Percentiles rank a stretch among this genome's conserved stretches.
phyloP scores from a whole-genome alignment of 2,797 vertebrate species.

The Distichodus sexfasciatus region DNA sequence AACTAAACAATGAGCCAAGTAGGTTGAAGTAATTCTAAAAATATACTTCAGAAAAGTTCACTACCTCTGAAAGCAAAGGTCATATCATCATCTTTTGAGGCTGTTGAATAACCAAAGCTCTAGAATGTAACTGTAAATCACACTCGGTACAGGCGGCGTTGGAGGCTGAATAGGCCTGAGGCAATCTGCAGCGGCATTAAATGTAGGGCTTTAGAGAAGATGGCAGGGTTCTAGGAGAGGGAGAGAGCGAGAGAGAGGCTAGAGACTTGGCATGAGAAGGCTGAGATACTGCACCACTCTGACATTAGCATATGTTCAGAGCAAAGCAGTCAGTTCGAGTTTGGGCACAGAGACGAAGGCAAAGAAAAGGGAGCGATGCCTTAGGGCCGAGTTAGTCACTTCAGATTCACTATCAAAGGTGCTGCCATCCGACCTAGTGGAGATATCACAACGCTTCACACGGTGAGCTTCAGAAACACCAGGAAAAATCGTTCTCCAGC shows the following conservation, averaged over 20 bases:
- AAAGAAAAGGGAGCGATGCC: constrained; percentile 4
- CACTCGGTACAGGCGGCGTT: neutral
- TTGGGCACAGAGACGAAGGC: constrained; percentile 10
- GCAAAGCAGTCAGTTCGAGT: constrained; percentile 19
- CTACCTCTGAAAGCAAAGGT: neutral
- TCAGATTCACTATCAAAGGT: constrained; percentile 3
- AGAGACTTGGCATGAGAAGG: constrained; percentile 16
- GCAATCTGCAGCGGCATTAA: constrained; percentile 12
- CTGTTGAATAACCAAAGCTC: neutral
- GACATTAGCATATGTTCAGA: constrained; percentile 47
- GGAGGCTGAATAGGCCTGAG: constrained; percentile 11
- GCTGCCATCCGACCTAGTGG: neutral
- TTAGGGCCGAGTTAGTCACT: constrained; percentile 22
- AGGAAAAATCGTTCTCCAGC: no score
- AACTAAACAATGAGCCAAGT: no score
- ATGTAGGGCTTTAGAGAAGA: constrained; percentile 2
- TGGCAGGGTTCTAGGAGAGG: neutral
- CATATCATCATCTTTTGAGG: neutral
- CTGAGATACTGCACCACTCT: neutral
- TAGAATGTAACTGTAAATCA: neutral
- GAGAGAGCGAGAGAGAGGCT: constrained; percentile 8
- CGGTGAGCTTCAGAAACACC: neutral
- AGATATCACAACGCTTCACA: neutral
- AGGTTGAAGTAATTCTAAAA: no score
- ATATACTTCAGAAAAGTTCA: neutral